Evolutionary conservation across 2,888 invertebrate species (phyloP).

Genomic region (Craniophora ligustri): DNA sequence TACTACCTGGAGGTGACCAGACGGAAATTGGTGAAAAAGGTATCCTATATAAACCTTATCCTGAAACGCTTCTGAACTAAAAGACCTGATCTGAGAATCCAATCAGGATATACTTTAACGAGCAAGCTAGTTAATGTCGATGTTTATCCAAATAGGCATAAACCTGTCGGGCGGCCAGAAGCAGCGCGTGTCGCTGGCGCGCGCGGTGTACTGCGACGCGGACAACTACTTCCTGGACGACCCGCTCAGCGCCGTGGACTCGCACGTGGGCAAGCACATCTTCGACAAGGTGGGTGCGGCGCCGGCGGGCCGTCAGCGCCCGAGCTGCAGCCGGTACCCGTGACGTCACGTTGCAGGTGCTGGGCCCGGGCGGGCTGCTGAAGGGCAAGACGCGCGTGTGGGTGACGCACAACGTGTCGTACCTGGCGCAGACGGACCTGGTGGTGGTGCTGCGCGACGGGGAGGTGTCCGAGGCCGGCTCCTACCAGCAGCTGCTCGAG

Average conservation of each 20-base stretch:
- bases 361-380: conserved; percentile 91
- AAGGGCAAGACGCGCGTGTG: conserved; percentile 94
- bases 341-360: conserved; percentile 15
- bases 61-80: too few relatives aligned
- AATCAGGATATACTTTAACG: too few relatives aligned
- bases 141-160: conserved; percentile 69
- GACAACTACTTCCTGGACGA: conserved; percentile 98
- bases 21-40: conserved; percentile 99
- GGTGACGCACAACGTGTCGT: conserved; percentile 98
- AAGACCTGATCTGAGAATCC: too few relatives aligned
- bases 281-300: conserved; percentile 94
- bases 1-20: conserved; percentile 97
- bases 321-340: background rate
- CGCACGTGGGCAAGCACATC: conserved; percentile 99
- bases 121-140: too few relatives aligned
- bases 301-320: background rate
- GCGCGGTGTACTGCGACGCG: conserved; percentile 96
- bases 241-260: conserved; percentile 98
- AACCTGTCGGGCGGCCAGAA: conserved; percentile 96
- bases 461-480: conserved; percentile 95
- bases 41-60: too few relatives aligned
- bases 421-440: conserved; percentile 95
- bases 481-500: conserved; percentile 95
- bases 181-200: conserved; percentile 96
- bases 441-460: conserved; percentile 97